phyloP scores from a whole-genome alignment of 2,113 vertebrate genomes.

The Sylvicapra grimmia region DNA sequence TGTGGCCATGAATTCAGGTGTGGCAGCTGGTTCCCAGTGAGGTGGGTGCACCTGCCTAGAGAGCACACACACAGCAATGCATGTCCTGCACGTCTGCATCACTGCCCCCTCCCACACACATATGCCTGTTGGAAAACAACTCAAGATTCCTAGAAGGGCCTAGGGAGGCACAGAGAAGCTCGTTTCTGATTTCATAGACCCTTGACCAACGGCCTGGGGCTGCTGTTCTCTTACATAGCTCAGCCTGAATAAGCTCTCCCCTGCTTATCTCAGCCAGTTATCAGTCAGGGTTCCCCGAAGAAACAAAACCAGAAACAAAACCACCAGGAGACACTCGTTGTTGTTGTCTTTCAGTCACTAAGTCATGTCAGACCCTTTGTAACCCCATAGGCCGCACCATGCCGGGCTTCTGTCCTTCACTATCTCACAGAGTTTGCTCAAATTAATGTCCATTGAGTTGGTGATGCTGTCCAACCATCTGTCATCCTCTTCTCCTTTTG shows the following conservation, averaged over 20 bases:
- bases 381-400: background rate
- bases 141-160: background rate
- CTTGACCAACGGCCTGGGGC: background rate
- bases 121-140: background rate
- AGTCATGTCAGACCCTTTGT: background rate
- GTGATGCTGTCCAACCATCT: background rate
- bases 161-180: background rate
- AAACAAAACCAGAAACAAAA: background rate
- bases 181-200: background rate
- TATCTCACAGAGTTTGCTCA: background rate
- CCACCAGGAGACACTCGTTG: background rate
- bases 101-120: background rate
- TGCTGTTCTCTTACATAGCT: no score
- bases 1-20: background rate
- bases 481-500: background rate
- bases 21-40: background rate
- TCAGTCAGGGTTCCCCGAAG: background rate
- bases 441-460: background rate
- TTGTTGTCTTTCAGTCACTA: background rate
- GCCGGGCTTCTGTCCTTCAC: background rate
- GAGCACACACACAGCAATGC: fast-evolving
- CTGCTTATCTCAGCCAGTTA: background rate
- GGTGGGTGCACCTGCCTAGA: background rate
- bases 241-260: background rate
- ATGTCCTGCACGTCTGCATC: background rate